Evolutionary conservation across 1,140 invertebrate species (phyloP).

Genomic region (Zophobas atratus): DNA sequence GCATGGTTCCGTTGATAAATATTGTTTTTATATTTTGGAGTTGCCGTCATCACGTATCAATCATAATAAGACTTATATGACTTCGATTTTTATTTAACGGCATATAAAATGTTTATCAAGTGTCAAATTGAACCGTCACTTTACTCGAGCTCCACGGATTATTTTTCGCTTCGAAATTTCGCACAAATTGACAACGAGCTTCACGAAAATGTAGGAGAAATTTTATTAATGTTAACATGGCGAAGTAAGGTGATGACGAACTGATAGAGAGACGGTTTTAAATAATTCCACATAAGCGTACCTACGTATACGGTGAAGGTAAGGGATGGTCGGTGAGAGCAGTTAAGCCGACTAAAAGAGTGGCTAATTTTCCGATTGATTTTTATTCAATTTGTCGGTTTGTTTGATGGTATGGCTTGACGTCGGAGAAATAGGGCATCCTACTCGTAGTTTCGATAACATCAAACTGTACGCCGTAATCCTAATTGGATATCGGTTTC

Average conservation of each 20-base stretch:
- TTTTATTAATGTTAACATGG: too few relatives aligned
- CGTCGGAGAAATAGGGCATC: constrained; percentile 46
- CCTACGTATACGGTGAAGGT: background rate
- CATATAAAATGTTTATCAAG: constrained; percentile 19
- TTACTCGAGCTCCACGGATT: background rate
- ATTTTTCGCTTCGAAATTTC: too few relatives aligned
- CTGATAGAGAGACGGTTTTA: too few relatives aligned
- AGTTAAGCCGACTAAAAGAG: background rate
- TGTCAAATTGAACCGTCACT: constrained; percentile 12
- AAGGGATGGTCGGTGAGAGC: background rate
- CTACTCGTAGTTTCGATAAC: constrained; percentile 54
- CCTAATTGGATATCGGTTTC: constrained; percentile 59
- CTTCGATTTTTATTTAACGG: constrained; percentile 7
- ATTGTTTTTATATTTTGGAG: constrained; percentile 17
- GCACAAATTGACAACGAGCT: too few relatives aligned
- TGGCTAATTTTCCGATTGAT: constrained; percentile 16
- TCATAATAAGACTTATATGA: constrained; percentile 22
- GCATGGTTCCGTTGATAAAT: background rate
- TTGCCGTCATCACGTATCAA: constrained; percentile 7
- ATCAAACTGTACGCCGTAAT: constrained; percentile 55
- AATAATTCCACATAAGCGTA: too few relatives aligned
- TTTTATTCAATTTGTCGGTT: constrained; percentile 39
- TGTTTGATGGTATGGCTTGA: constrained; percentile 38
- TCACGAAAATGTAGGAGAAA: too few relatives aligned
- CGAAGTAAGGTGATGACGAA: too few relatives aligned